Conservation (phyloP, 2,113 vertebrate genomes). For the Stigmatopora nigra region DNA sequence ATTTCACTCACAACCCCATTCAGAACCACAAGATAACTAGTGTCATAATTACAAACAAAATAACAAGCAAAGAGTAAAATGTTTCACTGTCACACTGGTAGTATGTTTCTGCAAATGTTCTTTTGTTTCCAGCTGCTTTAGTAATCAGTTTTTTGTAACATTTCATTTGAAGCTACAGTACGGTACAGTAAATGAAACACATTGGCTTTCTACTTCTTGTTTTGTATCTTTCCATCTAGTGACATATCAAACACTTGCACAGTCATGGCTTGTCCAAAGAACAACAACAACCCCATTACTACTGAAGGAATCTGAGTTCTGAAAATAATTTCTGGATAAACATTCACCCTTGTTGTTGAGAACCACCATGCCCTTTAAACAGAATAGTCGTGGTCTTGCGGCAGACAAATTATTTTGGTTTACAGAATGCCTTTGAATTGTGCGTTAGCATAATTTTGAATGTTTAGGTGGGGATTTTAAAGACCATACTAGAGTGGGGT, state of each 20-base stretch:
- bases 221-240: background rate
- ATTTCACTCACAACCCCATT: background rate
- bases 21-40: background rate
- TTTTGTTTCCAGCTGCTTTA: background rate
- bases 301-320: background rate
- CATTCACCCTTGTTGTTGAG: background rate
- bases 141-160: background rate
- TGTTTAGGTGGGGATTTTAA: background rate
- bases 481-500: background rate
- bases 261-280: background rate
- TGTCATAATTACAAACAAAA: background rate
- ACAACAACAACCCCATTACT: background rate
- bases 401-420: background rate
- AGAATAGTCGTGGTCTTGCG: background rate
- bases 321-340: background rate
- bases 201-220: background rate
- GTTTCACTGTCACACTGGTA: background rate
- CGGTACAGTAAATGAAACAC: background rate
- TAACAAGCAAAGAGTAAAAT: conserved; percentile 2
- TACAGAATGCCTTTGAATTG: background rate
- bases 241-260: background rate
- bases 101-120: background rate
- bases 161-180: background rate
- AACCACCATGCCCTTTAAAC: background rate
- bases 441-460: background rate